These are phyloP conservation scores for Larimichthys crocea DNA, from an alignment of 2,113 vertebrate genomes.

Conservation along the genomic window DNA sequence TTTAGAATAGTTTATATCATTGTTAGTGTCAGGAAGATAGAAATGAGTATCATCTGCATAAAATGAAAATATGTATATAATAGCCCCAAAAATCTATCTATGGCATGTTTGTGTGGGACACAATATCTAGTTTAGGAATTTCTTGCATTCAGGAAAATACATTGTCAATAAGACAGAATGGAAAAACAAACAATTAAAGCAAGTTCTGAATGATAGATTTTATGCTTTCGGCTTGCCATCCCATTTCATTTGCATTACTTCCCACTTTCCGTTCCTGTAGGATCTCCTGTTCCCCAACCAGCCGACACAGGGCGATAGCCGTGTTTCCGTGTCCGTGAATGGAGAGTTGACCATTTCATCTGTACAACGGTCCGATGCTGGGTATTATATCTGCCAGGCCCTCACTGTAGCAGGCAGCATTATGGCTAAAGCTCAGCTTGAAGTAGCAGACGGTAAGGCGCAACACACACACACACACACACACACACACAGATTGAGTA, in stretches of 20 bases:
- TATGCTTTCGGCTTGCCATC: background rate
- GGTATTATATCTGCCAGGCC: slow-evolving; percentile 96
- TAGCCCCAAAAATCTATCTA: no score
- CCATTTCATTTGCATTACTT: slow-evolving; percentile 10
- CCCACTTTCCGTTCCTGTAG: slow-evolving; percentile 77
- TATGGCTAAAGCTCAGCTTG: slow-evolving; percentile 95
- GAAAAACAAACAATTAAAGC: background rate
- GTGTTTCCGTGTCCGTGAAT: slow-evolving; percentile 89
- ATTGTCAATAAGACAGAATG: background rate
- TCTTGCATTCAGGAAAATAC: background rate
- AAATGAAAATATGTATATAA: background rate
- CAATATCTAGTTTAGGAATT: background rate
- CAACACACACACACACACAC: slow-evolving; percentile 1
- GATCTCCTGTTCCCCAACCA: slow-evolving; percentile 95
- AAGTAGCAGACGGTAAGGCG: slow-evolving; percentile 95
- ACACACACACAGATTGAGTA: background rate
- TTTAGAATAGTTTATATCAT: background rate
- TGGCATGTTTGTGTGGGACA: background rate
- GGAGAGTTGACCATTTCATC: slow-evolving; percentile 93
- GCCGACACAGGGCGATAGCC: slow-evolving; percentile 90
- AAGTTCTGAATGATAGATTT: background rate
- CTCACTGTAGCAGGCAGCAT: slow-evolving; percentile 96
- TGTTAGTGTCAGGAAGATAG: background rate
- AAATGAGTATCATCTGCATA: background rate
- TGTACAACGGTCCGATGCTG: slow-evolving; percentile 91